phyloP scores from a whole-genome alignment of 1,140 invertebrate genomes.

The Frieseomelitta varia region DNA sequence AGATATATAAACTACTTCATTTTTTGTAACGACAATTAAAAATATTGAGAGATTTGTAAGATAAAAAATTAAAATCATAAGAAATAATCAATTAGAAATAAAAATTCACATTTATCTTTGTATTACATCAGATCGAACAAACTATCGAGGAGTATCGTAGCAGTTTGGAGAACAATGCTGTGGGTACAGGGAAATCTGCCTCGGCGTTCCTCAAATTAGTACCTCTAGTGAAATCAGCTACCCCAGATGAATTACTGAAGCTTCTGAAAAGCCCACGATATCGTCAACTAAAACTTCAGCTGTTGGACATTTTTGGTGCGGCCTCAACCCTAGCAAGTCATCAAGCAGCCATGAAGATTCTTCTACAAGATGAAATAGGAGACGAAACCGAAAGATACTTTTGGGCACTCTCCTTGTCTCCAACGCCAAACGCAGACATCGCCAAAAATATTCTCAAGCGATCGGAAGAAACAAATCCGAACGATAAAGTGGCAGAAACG shows the following conservation, averaged over 20 bases:
- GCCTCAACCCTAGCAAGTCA: constrained; percentile 86
- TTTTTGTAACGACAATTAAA: too few species aligned
- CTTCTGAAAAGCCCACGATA: constrained; percentile 82
- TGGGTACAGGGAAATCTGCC: constrained; percentile 86
- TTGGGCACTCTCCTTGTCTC: constrained; percentile 86
- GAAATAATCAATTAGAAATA: background rate
- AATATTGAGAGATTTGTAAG: too few species aligned
- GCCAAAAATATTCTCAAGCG: constrained; percentile 84
- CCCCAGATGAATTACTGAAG: constrained; percentile 84
- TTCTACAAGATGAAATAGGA: constrained; percentile 84
- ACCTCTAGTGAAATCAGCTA: constrained; percentile 83
- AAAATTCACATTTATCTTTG: background rate
- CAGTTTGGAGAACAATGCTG: constrained; percentile 80
- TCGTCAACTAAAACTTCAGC: constrained; percentile 82
- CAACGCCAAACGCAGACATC: constrained; percentile 80
- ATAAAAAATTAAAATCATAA: background rate
- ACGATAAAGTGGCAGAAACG: constrained; percentile 85
- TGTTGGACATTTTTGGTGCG: constrained; percentile 88
- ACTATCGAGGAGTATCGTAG: constrained; percentile 83
- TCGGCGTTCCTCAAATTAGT: constrained; percentile 85
- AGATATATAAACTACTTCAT: too few species aligned
- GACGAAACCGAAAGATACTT: constrained; percentile 88
- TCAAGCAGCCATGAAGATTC: constrained; percentile 85
- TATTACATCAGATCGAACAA: constrained; percentile 80
- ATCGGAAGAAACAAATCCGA: constrained; percentile 81